phyloP scores from a whole-genome alignment of 2,888 invertebrate genomes.

The Dicycla oo region DNA sequence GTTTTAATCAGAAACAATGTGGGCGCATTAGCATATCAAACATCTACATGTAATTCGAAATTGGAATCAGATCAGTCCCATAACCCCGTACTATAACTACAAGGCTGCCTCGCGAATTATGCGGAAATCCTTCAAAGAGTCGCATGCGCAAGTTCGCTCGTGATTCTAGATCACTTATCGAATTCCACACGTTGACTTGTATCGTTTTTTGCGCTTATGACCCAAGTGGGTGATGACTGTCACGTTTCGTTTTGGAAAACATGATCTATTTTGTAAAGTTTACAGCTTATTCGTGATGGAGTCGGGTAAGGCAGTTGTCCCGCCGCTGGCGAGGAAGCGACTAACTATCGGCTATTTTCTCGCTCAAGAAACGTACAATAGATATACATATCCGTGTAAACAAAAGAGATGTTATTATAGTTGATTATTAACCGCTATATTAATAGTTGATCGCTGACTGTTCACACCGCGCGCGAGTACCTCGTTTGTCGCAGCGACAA shows the following conservation, averaged over 20 bases:
- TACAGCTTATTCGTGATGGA: slow-evolving; percentile 26
- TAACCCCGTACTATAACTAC: slow-evolving; percentile 28
- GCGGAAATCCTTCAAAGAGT: slow-evolving; percentile 68
- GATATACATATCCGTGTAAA: no score
- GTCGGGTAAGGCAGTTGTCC: background rate
- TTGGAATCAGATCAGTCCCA: slow-evolving; percentile 27
- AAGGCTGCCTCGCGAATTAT: slow-evolving; percentile 58
- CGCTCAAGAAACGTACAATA: no score
- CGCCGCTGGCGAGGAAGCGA: no score
- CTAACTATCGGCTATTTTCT: no score
- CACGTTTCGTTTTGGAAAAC: slow-evolving; percentile 58
- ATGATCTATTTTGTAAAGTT: slow-evolving; percentile 32
- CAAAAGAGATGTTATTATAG: no score
- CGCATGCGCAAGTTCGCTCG: slow-evolving; percentile 53
- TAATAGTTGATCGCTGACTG: no score
- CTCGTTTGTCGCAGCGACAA: no score
- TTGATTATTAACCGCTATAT: no score
- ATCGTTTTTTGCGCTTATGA: slow-evolving; percentile 47
- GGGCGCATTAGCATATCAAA: slow-evolving; percentile 8
- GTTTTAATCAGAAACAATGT: background rate
- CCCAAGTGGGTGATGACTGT: slow-evolving; percentile 47
- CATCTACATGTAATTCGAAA: slow-evolving; percentile 33
- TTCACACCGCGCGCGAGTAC: no score
- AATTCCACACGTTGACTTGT: slow-evolving; percentile 62
- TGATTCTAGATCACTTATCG: slow-evolving; percentile 70